Evolutionary conservation across 2,888 invertebrate species (phyloP).

Genomic region (Disparrhopalites patrizii): DNA sequence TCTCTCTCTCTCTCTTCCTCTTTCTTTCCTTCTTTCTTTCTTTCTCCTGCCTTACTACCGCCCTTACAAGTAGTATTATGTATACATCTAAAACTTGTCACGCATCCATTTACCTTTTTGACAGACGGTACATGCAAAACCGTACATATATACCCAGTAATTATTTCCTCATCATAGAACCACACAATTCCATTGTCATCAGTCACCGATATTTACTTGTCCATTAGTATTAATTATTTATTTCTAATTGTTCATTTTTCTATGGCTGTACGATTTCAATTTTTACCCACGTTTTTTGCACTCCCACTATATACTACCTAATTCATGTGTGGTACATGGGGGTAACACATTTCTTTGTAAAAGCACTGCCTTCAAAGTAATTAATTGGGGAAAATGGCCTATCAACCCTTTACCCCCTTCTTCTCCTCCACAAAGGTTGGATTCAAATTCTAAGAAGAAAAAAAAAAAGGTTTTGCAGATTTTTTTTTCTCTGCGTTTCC

Average conservation of each 20-base stretch:
- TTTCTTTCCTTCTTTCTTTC: no score
- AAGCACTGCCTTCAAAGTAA: not conserved
- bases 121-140: not conserved
- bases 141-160: no score
- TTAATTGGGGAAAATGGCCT: not conserved
- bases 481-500: constrained; percentile 10
- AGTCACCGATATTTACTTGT: no score
- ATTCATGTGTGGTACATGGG: not conserved
- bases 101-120: not conserved
- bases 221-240: no score
- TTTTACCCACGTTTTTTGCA: no score
- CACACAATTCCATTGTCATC: no score
- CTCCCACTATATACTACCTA: not conserved
- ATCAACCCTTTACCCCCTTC: not conserved
- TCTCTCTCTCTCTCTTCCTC: not conserved
- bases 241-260: no score
- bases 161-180: no score
- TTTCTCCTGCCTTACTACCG: no score
- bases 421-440: not conserved
- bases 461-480: not conserved
- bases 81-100: not conserved
- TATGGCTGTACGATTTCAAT: no score
- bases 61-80: no score
- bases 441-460: not conserved
- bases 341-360: not conserved